phyloP scores from a whole-genome alignment of 2,888 invertebrate genomes.

The Lasioglossum pauxillum region DNA sequence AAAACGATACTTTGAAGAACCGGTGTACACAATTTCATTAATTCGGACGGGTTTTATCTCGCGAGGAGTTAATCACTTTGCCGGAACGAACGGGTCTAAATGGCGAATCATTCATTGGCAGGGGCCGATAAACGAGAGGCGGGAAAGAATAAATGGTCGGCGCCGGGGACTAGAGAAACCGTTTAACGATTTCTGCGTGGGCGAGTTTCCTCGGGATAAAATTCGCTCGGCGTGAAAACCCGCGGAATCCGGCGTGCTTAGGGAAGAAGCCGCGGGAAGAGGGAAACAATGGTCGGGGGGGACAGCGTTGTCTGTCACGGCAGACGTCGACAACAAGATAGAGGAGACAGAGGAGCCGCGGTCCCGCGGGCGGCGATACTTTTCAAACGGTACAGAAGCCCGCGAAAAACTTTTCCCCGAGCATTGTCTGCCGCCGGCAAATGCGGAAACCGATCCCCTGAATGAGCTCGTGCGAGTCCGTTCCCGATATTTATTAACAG shows the following conservation, averaged over 20 bases:
- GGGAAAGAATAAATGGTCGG: neutral
- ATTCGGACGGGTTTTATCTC: neutral
- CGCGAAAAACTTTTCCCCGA: conserved; percentile 43
- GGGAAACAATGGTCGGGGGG: neutral
- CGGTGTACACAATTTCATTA: neutral
- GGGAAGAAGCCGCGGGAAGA: conserved; percentile 8
- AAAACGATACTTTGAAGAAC: neutral
- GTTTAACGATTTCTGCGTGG: conserved; percentile 19
- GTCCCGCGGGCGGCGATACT: conserved; percentile 30
- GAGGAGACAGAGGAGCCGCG: neutral
- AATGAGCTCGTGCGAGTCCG: conserved; percentile 41
- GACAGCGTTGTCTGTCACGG: neutral
- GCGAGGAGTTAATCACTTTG: neutral
- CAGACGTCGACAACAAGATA: neutral
- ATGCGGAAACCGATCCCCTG: conserved; percentile 26
- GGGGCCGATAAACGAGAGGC: neutral
- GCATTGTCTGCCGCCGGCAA: conserved; percentile 40
- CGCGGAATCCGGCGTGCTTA: conserved; percentile 9
- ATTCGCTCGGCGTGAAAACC: conserved; percentile 11
- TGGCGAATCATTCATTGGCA: neutral
- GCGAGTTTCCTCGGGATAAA: neutral
- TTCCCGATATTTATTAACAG: conserved; percentile 59
- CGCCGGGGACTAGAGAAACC: neutral
- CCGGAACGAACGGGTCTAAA: neutral
- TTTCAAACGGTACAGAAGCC: conserved; percentile 37